A percentile compares a stretch with the other conserved stretches of the same genome.
Conservation (phyloP, 1,140 invertebrate genomes). For the Panagrolaimus sp. region DNA sequence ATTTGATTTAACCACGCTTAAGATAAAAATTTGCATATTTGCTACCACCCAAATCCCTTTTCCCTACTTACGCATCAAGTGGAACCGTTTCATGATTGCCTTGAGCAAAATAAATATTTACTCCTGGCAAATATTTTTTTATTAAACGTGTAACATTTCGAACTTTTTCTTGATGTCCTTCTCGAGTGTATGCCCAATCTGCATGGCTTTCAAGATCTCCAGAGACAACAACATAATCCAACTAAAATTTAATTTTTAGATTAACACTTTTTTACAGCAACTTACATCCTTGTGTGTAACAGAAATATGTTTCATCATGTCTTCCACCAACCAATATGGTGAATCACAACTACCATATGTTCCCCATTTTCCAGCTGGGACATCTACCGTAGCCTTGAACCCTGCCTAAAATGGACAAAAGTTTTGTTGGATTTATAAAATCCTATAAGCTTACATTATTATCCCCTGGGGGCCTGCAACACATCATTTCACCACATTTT, state of each 20-base stretch:
- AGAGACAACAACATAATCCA: constrained; percentile 47
- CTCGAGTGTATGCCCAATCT: constrained; percentile 40
- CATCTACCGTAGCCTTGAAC: constrained; percentile 19
- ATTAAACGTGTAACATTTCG: constrained; percentile 35
- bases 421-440: background rate
- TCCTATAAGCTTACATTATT: background rate
- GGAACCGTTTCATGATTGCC: constrained; percentile 44
- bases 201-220: constrained; percentile 48
- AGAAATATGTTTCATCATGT: constrained; percentile 40
- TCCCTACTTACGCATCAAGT: constrained; percentile 27
- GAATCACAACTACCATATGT: constrained; percentile 40
- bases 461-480: constrained; percentile 34
- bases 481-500: constrained; percentile 39
- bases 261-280: background rate
- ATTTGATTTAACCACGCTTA: no score
- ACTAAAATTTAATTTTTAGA: constrained; percentile 21
- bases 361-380: constrained; percentile 21
- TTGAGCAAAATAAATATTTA: constrained; percentile 39
- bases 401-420: constrained; percentile 16
- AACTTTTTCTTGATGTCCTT: constrained; percentile 27
- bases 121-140: constrained; percentile 39
- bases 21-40: no score
- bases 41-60: no score
- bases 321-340: constrained; percentile 47
- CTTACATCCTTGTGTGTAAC: constrained; percentile 36